Percentiles rank a stretch among this genome's conserved stretches.
Evolutionary conservation across 2,797 vertebrate genomes (phyloP).

Genomic region (Xenentodon cancila): DNA sequence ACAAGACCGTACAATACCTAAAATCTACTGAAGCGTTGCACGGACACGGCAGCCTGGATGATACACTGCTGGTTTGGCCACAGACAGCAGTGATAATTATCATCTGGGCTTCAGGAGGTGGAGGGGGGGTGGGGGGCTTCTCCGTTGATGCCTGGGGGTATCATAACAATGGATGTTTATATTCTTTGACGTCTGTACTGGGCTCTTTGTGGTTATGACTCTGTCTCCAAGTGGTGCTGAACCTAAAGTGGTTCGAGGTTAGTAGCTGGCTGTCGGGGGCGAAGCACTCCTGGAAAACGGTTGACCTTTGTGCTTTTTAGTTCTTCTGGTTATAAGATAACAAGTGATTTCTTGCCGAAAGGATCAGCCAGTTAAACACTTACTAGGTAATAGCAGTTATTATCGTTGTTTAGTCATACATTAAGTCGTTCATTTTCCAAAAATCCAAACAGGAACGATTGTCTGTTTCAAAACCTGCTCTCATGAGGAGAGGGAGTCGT

Average conservation of each 20-base stretch:
- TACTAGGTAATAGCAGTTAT: neutral
- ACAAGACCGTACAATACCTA: constrained; percentile 29
- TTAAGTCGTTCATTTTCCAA: neutral
- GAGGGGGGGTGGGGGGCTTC: neutral
- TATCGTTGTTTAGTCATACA: neutral
- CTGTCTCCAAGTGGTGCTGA: constrained; percentile 28
- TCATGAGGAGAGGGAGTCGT: neutral
- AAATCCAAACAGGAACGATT: neutral
- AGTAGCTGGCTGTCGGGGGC: constrained; percentile 5
- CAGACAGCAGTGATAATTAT: constrained; percentile 59
- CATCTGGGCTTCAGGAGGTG: constrained; percentile 41
- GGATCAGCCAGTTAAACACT: neutral
- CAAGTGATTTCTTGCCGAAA: neutral
- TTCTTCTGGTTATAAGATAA: constrained; percentile 7
- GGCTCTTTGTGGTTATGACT: constrained; percentile 12
- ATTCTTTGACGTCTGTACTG: constrained; percentile 24
- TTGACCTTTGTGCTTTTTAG: constrained; percentile 29
- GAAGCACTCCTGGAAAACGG: constrained; percentile 20
- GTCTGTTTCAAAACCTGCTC: neutral
- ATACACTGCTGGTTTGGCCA: constrained; percentile 25
- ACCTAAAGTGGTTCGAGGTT: constrained; percentile 32
- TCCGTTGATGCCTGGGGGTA: constrained; percentile 48
- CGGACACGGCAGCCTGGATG: constrained; percentile 32
- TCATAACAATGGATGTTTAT: constrained; percentile 55
- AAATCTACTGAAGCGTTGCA: constrained; percentile 41